Evolutionary conservation across 1,140 invertebrate genomes (phyloP).

Genomic region (Hestina assimilis): DNA sequence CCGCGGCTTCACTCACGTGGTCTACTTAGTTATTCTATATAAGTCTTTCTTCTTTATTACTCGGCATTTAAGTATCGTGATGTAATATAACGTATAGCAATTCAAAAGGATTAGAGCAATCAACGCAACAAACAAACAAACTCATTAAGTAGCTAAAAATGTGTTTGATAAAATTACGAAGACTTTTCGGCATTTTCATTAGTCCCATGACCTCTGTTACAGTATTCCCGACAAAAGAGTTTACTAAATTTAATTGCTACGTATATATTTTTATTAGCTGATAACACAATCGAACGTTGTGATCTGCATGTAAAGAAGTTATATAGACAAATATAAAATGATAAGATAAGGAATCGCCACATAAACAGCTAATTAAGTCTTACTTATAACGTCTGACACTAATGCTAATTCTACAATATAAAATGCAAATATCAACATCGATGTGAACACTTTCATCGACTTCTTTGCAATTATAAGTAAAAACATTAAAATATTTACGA

Average conservation of each 20-base stretch:
- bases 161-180: too few species aligned
- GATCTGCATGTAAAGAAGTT: slow-evolving; percentile 1
- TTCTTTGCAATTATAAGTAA: slow-evolving; percentile 10
- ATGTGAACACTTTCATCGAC: slow-evolving; percentile 15
- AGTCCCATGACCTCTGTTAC: too few species aligned
- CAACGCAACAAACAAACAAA: too few species aligned
- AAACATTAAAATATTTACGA: slow-evolving; percentile 10
- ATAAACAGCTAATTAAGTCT: slow-evolving; percentile 12
- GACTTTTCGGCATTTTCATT: too few species aligned
- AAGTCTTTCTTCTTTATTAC: too few species aligned
- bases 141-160: too few species aligned
- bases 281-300: slow-evolving; percentile 1
- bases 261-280: not conserved
- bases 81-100: too few species aligned
- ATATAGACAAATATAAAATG: slow-evolving; percentile 9
- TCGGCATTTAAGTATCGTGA: too few species aligned
- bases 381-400: slow-evolving; percentile 13
- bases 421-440: slow-evolving; percentile 18
- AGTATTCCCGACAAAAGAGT: not conserved
- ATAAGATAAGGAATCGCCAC: not conserved
- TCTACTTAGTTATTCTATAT: too few species aligned
- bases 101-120: too few species aligned
- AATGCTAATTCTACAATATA: slow-evolving; percentile 19
- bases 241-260: not conserved
- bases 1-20: too few species aligned